A percentile compares a stretch with the other conserved stretches of the same genome.
Conservation (phyloP, 2,113 vertebrate species). For the Choloepus hoffmanni region DNA sequence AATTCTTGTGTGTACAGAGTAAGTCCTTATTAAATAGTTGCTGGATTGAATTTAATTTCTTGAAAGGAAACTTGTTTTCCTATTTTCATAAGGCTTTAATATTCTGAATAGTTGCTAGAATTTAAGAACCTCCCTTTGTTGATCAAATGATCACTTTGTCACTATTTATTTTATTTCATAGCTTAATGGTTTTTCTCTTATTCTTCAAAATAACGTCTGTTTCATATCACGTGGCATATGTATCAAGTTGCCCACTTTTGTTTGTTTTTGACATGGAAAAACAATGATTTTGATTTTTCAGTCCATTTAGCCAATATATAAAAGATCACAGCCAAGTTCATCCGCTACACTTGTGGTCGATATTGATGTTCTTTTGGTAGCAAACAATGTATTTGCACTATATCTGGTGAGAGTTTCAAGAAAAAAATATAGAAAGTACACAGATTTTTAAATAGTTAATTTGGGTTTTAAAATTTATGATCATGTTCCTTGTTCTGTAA, state of each 20-base stretch:
- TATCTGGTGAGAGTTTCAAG: neutral
- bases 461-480: neutral
- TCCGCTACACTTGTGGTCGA: constrained; percentile 20
- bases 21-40: neutral
- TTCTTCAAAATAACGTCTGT: constrained; percentile 23
- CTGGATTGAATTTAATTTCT: neutral
- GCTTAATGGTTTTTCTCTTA: neutral
- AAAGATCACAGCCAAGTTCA: constrained; percentile 31
- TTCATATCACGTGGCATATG: neutral
- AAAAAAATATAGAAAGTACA: neutral
- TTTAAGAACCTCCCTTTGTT: neutral
- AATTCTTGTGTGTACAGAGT: neutral
- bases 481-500: neutral
- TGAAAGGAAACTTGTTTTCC: neutral
- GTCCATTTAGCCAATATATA: neutral
- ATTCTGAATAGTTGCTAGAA: neutral
- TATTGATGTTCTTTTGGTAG: constrained; percentile 60
- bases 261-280: neutral
- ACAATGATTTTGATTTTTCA: constrained; percentile 43
- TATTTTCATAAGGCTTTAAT: constrained; percentile 15
- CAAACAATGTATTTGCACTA: neutral
- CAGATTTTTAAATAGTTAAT: constrained; percentile 16
- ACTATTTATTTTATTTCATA: neutral
- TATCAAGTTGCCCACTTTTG: neutral
- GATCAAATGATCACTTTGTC: neutral